These are phyloP conservation scores for Chaunax sp. DNA, from an alignment of 2,797 vertebrate species.

Conservation along the genomic window DNA sequence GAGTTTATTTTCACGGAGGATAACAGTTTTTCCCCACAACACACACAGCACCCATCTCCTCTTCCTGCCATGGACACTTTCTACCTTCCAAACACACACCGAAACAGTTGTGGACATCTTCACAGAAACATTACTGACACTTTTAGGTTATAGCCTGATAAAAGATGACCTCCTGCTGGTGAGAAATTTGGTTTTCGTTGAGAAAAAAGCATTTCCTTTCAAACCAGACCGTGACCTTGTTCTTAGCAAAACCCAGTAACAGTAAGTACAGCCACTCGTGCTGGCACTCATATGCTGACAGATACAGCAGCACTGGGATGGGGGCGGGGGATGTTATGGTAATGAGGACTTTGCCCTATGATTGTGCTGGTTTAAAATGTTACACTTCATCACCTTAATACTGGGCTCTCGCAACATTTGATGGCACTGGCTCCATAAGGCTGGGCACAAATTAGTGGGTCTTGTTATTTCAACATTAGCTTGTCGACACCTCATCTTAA, in stretches of 20 bases:
- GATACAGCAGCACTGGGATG: slow-evolving; percentile 49
- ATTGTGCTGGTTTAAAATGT: slow-evolving; percentile 76
- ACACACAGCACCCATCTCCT: slow-evolving; percentile 7
- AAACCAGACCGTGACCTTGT: slow-evolving; percentile 58
- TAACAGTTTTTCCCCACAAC: slow-evolving; percentile 38
- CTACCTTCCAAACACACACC: slow-evolving; percentile 14
- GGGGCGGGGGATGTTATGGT: slow-evolving; percentile 49
- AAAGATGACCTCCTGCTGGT: slow-evolving; percentile 40
- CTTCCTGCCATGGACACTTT: slow-evolving; percentile 16
- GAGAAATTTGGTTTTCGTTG: slow-evolving; percentile 45
- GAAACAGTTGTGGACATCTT: slow-evolving; percentile 32
- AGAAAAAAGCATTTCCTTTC: slow-evolving; percentile 50
- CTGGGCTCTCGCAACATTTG: slow-evolving; percentile 59
- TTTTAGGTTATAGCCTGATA: slow-evolving; percentile 22
- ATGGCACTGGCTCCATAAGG: slow-evolving; percentile 68
- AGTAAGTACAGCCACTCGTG: slow-evolving; percentile 58
- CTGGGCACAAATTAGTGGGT: slow-evolving; percentile 66
- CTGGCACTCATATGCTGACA: slow-evolving; percentile 74
- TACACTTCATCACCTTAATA: slow-evolving; percentile 76
- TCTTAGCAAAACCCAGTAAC: slow-evolving; percentile 62
- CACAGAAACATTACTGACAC: slow-evolving; percentile 11
- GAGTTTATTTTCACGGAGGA: slow-evolving; percentile 63
- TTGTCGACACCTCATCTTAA: slow-evolving; percentile 76
- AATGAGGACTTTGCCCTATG: slow-evolving; percentile 75
- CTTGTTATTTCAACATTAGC: slow-evolving; percentile 76